Evolutionary conservation across 2,888 invertebrate species (phyloP), one percentile per base, ranked within the genome.

Genomic region (Chymomyza amoena): DNA sequence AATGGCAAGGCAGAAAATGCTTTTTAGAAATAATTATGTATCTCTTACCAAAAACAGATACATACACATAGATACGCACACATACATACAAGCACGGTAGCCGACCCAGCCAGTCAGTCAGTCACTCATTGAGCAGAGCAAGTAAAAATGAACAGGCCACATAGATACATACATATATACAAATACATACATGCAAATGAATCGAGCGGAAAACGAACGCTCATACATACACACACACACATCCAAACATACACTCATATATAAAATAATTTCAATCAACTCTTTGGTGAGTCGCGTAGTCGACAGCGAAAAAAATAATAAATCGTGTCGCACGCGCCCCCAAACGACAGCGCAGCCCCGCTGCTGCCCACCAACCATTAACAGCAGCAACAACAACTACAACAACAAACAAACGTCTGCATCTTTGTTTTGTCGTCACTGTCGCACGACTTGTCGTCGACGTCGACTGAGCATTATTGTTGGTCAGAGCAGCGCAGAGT

Each of bases 1-100:
- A 89, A 90, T 88, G 82, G 86, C 75, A 81, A 86, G 90, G 91
- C 90, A 88, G 89, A 90, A 90, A 90, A 86, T 90, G 88, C 80
- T 89, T 90, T 90, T 91, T 81, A 89, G 89, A 89, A 89, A 87
- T 90, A 89, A 89, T 89, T 89, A 87, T 89, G 90, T 89, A 87
- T 90, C 88, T 89, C 83, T 80, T 83, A 79, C 78, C 83, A 80
- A 89, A 84, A 87, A 79, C 73, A 83, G 78, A 76, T 81, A 80
- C 75, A 83, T 71, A 74, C 69, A 67, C 56, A 64, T 7, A 32
- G 32, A 32, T 32, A 32, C 75, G 80, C 71, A 74, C 69, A 67
- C 56, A 68, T 64, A 68, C 60, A 64, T 61, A 66, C 64, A 69
- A 20, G 62, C 65, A 72, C 59, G 64, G 51, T 62, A 60, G 64